Percentiles rank a stretch among this genome's conserved stretches.
These are phyloP conservation scores for Drosophila maculinotata DNA, from an alignment of 2,888 invertebrate genomes.

Conservation along the genomic window DNA sequence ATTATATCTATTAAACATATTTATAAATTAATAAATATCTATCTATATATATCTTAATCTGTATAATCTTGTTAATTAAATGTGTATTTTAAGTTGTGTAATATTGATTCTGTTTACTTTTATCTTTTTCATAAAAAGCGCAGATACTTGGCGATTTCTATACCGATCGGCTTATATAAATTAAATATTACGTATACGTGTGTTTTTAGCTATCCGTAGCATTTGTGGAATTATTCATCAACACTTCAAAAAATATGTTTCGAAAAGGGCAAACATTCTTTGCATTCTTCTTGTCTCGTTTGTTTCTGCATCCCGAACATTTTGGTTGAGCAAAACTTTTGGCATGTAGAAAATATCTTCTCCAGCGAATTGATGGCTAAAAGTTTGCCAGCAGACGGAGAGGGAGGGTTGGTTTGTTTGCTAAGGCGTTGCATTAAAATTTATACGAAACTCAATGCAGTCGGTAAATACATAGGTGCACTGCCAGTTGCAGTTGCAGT, in stretches of 20 bases:
- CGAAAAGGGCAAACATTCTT: slow-evolving; percentile 14
- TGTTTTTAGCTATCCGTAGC: not conserved
- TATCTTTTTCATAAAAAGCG: too few relatives aligned
- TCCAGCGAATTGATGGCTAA: slow-evolving; percentile 50
- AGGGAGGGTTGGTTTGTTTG: not conserved
- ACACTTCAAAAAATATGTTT: slow-evolving; percentile 1
- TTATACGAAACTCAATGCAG: slow-evolving; percentile 46
- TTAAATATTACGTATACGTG: too few relatives aligned
- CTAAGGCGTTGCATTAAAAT: slow-evolving; percentile 50
- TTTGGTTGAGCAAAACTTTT: slow-evolving; percentile 57
- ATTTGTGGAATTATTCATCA: slow-evolving; percentile 8
- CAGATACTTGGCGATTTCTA: too few relatives aligned
- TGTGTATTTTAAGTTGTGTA: too few relatives aligned
- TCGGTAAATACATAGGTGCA: slow-evolving; percentile 40
- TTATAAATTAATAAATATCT: too few relatives aligned
- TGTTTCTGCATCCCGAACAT: slow-evolving; percentile 12
- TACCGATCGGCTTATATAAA: too few relatives aligned
- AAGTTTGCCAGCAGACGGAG: slow-evolving; percentile 41
- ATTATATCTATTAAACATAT: too few relatives aligned
- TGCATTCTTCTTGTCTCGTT: slow-evolving; percentile 15
- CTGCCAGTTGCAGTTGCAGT: slow-evolving; percentile 11
- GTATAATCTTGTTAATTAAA: too few relatives aligned
- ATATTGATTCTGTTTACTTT: too few relatives aligned
- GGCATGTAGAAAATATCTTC: slow-evolving; percentile 50
- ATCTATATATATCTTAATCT: too few relatives aligned